Evolutionary conservation across 2,888 invertebrate species (phyloP), one percentile per base, ranked within the genome.

Genomic region (Drosophila nr. perissopoda): DNA sequence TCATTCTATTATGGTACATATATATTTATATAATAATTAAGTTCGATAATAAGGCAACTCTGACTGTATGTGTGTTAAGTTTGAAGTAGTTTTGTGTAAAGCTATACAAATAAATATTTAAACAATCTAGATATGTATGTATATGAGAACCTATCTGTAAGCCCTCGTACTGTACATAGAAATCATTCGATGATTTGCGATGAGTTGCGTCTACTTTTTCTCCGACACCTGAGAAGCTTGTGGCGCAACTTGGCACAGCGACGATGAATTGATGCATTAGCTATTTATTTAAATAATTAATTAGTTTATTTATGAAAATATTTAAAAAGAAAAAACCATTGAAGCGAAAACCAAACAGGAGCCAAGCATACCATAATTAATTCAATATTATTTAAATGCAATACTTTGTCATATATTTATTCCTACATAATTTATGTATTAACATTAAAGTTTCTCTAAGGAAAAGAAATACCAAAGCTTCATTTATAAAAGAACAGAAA

Each of bases 51-150:
- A 76, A 83, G 74, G 73, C 67, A 82, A 82, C 76, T 82, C 82
- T 79, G 82, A 82, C 85, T 84, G 82, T 82, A 82, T 82, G 80
- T 82, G 82, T 85, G 82, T 82, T 82, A 82, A 82, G 82, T 82
- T 82, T 82, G 82, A 82, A 65, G 60, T 79, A 85, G 82, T 76
- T 82, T 71, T 82, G 73, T 82, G 78, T 83, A 73, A 73, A 66
- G 34, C 25, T 54, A 72, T 56, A 77, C 48, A 51, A 64, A 66
- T 58, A 11, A 53, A 62, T 60, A 33, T 62, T 54, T 74, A 58
- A 66, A 66, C 61, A 48, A 66, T 72, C 64, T 64, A 78, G 34
- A 74, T 61, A 78, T 69, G 45, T 76, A 69, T 59, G 45, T 27
- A 27, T 40, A 56, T 29, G 33, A 27, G 21, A 56, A 68, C 38